Evolutionary conservation across 2,797 vertebrate genomes (phyloP).

Genomic region (Chaetophractus vellerosus): DNA sequence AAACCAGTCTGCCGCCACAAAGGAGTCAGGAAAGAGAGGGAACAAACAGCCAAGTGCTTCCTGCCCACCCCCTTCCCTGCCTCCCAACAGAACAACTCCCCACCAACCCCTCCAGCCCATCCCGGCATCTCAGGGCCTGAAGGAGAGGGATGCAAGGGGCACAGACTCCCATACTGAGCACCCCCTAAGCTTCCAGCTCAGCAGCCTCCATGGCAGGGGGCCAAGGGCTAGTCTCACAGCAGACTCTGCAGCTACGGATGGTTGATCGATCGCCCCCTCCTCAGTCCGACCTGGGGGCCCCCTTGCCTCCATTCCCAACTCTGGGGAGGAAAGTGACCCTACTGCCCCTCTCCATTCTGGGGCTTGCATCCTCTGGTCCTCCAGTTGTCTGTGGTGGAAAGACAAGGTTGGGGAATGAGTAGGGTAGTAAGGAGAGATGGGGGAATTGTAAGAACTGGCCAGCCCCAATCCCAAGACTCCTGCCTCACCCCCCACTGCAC

Average conservation of each 20-base stretch:
- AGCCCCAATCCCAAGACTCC: background rate
- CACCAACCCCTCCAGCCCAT: conserved; percentile 30
- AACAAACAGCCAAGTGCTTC: conserved; percentile 78
- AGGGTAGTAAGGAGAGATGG: background rate
- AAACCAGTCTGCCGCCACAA: conserved; percentile 78
- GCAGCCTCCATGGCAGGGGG: background rate
- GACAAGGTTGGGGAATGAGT: background rate
- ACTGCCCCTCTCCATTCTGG: background rate
- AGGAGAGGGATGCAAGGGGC: background rate
- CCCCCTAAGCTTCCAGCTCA: background rate
- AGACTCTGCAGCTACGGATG: background rate
- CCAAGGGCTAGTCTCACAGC: background rate
- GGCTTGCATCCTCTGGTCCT: background rate
- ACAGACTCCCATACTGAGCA: background rate
- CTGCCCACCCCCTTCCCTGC: conserved; percentile 55
- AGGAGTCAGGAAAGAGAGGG: conserved; percentile 82
- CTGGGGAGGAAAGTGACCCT: background rate
- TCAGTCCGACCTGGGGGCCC: background rate
- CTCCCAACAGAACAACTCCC: background rate
- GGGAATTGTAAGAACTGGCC: background rate
- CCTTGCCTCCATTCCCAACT: background rate
- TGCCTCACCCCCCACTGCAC: background rate
- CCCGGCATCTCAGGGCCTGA: background rate
- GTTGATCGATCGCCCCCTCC: background rate
- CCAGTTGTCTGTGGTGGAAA: background rate